Evolutionary conservation across 35 echinoderm and acorn worm genomes (phyloP).

Genomic region (Patiria miniata): DNA sequence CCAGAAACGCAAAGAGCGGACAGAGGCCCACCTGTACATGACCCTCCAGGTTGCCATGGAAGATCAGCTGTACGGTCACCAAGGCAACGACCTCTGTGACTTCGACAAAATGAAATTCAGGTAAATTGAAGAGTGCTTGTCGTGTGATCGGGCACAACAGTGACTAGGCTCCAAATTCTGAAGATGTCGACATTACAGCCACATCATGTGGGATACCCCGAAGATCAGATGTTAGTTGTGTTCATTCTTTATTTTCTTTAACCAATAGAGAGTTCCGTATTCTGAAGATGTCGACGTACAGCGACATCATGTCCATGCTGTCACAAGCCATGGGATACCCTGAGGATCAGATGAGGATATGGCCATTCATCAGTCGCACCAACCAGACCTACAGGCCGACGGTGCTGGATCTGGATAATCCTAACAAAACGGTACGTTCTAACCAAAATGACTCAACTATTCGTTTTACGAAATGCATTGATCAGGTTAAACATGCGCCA

Average conservation of each 20-base stretch:
- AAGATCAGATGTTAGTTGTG: too few species aligned
- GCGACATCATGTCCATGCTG: conserved; percentile 74
- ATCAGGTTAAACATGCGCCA: too few species aligned
- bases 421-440: conserved; percentile 71
- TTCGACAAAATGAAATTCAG: conserved; percentile 81
- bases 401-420: conserved; percentile 86
- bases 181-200: too few species aligned
- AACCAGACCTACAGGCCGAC: conserved; percentile 93
- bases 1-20: conserved; percentile 92
- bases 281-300: conserved; percentile 68
- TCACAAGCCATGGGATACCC: conserved; percentile 85
- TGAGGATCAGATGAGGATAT: conserved; percentile 87
- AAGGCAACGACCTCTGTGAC: conserved; percentile 96
- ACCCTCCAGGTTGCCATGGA: conserved; percentile 84
- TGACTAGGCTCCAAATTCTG: too few species aligned
- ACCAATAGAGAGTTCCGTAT: conserved; percentile 90
- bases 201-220: too few species aligned
- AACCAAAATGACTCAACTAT: not conserved
- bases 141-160: too few species aligned
- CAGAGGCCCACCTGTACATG: conserved; percentile 98
- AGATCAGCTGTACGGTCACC: conserved; percentile 97
- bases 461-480: too few species aligned
- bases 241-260: not conserved
- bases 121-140: conserved; percentile 15
- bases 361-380: conserved; percentile 92